Evolutionary conservation across 1,140 invertebrate species (phyloP).

Genomic region (Drosophila ficusphila): DNA sequence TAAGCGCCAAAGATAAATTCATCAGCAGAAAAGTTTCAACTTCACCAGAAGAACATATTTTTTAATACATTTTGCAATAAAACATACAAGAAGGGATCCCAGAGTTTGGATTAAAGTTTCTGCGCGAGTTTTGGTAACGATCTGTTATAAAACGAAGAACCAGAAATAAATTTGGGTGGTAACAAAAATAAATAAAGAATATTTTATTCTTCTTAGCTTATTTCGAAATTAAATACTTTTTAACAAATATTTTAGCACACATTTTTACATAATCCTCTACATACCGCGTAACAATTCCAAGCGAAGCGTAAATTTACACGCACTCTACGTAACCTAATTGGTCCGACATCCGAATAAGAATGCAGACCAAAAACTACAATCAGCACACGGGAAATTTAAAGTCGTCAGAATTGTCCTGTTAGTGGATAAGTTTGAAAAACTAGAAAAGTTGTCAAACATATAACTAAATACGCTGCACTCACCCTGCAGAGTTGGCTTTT

Average conservation of each 20-base stretch:
- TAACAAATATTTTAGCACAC: too few species aligned
- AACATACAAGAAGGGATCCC: neutral
- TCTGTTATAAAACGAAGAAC: too few species aligned
- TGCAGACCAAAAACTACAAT: neutral
- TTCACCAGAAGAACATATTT: slow-evolving; percentile 2
- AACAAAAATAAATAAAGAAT: too few species aligned
- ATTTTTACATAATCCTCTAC: too few species aligned
- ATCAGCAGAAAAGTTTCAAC: slow-evolving; percentile 23
- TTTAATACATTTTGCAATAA: slow-evolving; percentile 13
- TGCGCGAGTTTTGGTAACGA: too few species aligned
- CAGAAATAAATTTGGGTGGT: too few species aligned
- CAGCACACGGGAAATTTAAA: neutral
- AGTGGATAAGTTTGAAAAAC: neutral
- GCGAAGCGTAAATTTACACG: neutral
- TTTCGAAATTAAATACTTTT: too few species aligned
- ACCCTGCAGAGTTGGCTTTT: neutral
- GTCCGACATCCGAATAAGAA: neutral
- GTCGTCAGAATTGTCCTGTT: neutral
- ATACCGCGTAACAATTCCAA: slow-evolving; percentile 1
- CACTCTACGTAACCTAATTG: slow-evolving; percentile 4
- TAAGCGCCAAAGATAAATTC: slow-evolving; percentile 19
- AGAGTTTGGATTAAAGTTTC: too few species aligned
- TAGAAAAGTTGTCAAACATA: slow-evolving; percentile 13
- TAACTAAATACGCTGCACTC: slow-evolving; percentile 7
- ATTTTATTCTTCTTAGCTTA: too few species aligned